phyloP scores from a whole-genome alignment of 2,797 vertebrate genomes.

The Netta rufina region DNA sequence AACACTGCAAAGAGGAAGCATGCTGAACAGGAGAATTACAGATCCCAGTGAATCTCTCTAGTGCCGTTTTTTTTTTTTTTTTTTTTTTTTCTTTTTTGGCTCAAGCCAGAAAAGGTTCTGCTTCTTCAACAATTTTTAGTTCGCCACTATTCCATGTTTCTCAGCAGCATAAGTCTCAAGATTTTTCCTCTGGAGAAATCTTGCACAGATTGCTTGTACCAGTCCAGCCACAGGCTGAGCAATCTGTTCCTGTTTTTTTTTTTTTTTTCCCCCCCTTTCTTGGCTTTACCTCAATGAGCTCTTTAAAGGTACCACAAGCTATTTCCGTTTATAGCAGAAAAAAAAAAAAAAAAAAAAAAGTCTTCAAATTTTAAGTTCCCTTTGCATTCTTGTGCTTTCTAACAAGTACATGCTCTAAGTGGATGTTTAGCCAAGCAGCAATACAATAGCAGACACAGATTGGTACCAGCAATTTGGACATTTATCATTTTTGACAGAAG shows the following conservation, averaged over 20 bases:
- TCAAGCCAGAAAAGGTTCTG: not conserved
- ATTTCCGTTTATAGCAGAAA: not conserved
- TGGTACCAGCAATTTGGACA: not conserved
- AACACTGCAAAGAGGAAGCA: not conserved
- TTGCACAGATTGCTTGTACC: constrained; percentile 54
- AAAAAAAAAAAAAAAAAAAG: not conserved
- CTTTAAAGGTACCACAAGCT: constrained; percentile 48
- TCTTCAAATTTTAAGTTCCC: not conserved
- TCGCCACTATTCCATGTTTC: not conserved
- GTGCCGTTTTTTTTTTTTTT: too few species aligned
- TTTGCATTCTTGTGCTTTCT: not conserved
- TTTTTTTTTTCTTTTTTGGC: constrained; percentile 1
- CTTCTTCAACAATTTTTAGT: constrained; percentile 2
- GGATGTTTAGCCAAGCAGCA: constrained; percentile 8
- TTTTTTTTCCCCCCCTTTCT: not conserved
- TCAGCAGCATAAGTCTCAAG: constrained; percentile 6
- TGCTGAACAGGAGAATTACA: not conserved
- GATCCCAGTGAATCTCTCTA: not conserved
- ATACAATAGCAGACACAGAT: not conserved
- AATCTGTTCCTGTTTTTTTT: constrained; percentile 40
- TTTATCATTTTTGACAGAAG: constrained; percentile 50
- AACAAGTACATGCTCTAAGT: not conserved
- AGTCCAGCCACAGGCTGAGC: constrained; percentile 58
- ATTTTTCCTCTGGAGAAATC: constrained; percentile 57
- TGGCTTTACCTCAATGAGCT: not conserved